Percentiles rank a stretch among this genome's conserved stretches.
Conservation (phyloP, 2,113 vertebrate genomes). For the Spea bombifrons region DNA sequence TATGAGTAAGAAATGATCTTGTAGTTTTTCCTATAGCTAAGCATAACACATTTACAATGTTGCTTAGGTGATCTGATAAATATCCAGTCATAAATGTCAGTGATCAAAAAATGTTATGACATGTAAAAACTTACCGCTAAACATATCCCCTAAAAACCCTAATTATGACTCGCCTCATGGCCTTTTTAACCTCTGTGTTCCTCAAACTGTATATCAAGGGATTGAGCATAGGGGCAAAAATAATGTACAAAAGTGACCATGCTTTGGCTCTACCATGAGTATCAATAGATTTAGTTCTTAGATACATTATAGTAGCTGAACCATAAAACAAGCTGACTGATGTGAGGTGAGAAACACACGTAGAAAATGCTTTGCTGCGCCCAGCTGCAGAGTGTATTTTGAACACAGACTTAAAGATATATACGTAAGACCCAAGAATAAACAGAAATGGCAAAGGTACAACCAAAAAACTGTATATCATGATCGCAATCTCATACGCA, state of each 20-base stretch:
- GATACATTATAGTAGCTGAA: constrained; percentile 27
- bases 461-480: constrained; percentile 52
- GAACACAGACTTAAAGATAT: constrained; percentile 46
- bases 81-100: too few relatives aligned
- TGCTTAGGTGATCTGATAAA: too few relatives aligned
- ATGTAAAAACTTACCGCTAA: too few relatives aligned
- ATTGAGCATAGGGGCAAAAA: constrained; percentile 25
- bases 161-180: constrained; percentile 2
- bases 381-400: constrained; percentile 28
- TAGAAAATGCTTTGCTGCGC: constrained; percentile 55
- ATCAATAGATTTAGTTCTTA: constrained; percentile 20
- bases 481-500: constrained; percentile 48
- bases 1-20: too few relatives aligned
- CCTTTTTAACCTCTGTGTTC: constrained; percentile 23
- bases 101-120: too few relatives aligned
- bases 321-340: constrained; percentile 47
- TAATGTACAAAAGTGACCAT: constrained; percentile 6
- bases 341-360: constrained; percentile 50
- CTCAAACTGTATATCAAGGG: constrained; percentile 37
- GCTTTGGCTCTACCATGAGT: neutral
- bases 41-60: too few relatives aligned
- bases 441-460: constrained; percentile 52
- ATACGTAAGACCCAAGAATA: constrained; percentile 48
- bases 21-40: too few relatives aligned
- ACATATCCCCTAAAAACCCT: neutral